Evolutionary conservation across 2,113 vertebrate genomes (phyloP), one percentile per base, ranked within the genome.

Genomic region (Sebastes schlegelii): DNA sequence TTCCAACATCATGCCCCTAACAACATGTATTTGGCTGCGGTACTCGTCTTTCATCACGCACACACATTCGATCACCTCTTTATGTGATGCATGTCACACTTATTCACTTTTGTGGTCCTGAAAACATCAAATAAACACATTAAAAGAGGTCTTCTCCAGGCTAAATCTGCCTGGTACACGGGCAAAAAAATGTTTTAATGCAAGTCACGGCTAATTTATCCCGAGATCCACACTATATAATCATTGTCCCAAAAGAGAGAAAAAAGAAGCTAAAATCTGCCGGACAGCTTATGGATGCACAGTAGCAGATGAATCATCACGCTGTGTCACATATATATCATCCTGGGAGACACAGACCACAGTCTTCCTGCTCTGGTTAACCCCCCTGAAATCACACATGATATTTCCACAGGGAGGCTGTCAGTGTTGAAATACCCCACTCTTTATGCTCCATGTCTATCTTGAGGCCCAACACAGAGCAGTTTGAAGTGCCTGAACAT

Each of bases 231-330:
- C 7, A 66, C 87, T 87, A 70, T 92, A 61, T 91, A 92, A 93
- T 92, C 89, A 82, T 72, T 81, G 74, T 88, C 79, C 83, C 61
- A 61, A 85, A 78, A 86, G 70, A 83, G 68, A 72, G 75, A 74
- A 63, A 77, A 67, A n/a, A 19, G 0, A 45, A 54, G 26, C 6
- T 8, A 62, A 34, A 73, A 89, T 86, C 87, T 92, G 90, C 74
- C 89, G 89, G 90, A 91, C 74, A 91, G 88, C 77, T 90, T 91
- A 92, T 74, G 52, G 79, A 94, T 86, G 84, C 83, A 91, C 91
- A 83, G 91, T 91, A 93, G 92, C 91, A 75, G 79, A 92, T 91
- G 81, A 90, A 90, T 93, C 70, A 90, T 93, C 73, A 85, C 40
- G 4, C 61, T 21, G 80, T 91, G 85, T 92, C 87, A 70, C 80